These are phyloP conservation scores for Abramis brama DNA, from an alignment of 2,113 vertebrate genomes.

Conservation along the genomic window DNA sequence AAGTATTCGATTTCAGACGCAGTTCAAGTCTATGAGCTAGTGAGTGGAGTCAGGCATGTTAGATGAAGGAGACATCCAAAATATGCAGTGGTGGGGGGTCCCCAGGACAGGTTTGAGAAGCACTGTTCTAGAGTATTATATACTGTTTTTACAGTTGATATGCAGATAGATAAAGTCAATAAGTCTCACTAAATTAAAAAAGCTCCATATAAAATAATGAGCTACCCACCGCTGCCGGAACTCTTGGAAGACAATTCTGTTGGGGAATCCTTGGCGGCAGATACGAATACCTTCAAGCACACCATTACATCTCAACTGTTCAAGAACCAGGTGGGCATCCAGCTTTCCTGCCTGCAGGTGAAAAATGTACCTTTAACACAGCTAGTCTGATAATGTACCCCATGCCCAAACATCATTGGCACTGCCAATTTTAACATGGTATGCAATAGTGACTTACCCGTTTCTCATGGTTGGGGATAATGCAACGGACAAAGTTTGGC, in stretches of 20 bases:
- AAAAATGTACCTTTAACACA: not conserved
- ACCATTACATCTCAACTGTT: constrained; percentile 95
- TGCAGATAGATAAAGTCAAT: not conserved
- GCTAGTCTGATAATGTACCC: not conserved
- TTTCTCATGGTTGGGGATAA: constrained; percentile 98
- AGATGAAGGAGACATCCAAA: too few relatives aligned
- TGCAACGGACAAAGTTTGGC: constrained; percentile 97
- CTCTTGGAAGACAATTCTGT: constrained; percentile 97
- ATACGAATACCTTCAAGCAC: constrained; percentile 96
- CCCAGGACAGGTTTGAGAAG: too few relatives aligned
- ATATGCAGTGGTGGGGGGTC: too few relatives aligned
- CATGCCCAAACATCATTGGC: not conserved
- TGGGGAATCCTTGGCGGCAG: constrained; percentile 97
- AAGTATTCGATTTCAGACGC: too few relatives aligned
- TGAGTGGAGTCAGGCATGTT: too few relatives aligned
- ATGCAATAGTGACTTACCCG: constrained; percentile 74
- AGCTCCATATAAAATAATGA: not conserved
- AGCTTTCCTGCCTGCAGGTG: constrained; percentile 87
- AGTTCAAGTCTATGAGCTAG: too few relatives aligned
- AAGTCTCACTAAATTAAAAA: not conserved
- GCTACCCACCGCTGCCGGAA: constrained; percentile 90
- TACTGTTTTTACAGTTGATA: not conserved
- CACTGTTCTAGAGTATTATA: not conserved
- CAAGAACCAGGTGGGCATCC: constrained; percentile 90
- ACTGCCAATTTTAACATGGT: not conserved